Conservation (phyloP, 2,888 invertebrate genomes). For the Andrena fulva region DNA sequence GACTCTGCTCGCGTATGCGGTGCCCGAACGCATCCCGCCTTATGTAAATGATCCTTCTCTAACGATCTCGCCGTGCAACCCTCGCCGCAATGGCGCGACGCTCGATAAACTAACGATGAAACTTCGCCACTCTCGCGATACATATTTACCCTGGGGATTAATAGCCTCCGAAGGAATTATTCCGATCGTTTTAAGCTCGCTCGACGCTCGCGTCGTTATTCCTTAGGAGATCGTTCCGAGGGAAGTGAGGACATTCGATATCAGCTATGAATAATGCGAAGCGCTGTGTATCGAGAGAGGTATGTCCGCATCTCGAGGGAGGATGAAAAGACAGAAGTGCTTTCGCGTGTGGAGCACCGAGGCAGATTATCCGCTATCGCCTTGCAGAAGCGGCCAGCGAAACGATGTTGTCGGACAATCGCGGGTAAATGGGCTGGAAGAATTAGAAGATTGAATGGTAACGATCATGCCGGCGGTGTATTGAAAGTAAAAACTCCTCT, state of each 20-base stretch:
- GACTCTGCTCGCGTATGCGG: slow-evolving; percentile 7
- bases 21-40: slow-evolving; percentile 4
- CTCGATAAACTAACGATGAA: slow-evolving; percentile 40
- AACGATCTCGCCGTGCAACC: slow-evolving; percentile 47
- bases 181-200: not conserved
- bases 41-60: slow-evolving; percentile 47
- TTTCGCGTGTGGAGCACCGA: too few relatives aligned
- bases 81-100: slow-evolving; percentile 30
- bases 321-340: too few relatives aligned
- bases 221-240: too few relatives aligned
- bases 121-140: slow-evolving; percentile 29
- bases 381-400: not conserved
- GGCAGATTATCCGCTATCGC: too few relatives aligned
- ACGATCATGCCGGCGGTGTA: not conserved
- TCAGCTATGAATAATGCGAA: too few relatives aligned
- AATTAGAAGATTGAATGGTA: slow-evolving; percentile 15
- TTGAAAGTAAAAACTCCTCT: not conserved
- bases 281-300: too few relatives aligned
- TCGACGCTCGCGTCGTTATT: not conserved
- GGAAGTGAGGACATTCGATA: too few relatives aligned
- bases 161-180: slow-evolving; percentile 31
- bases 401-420: slow-evolving; percentile 1
- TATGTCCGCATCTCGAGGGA: too few relatives aligned
- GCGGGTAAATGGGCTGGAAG: slow-evolving; percentile 18
- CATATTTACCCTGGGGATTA: slow-evolving; percentile 41